Evolutionary conservation across 2,797 vertebrate genomes (phyloP), one percentile per base, ranked within the genome.

Genomic region (Eulemur coronatus): DNA sequence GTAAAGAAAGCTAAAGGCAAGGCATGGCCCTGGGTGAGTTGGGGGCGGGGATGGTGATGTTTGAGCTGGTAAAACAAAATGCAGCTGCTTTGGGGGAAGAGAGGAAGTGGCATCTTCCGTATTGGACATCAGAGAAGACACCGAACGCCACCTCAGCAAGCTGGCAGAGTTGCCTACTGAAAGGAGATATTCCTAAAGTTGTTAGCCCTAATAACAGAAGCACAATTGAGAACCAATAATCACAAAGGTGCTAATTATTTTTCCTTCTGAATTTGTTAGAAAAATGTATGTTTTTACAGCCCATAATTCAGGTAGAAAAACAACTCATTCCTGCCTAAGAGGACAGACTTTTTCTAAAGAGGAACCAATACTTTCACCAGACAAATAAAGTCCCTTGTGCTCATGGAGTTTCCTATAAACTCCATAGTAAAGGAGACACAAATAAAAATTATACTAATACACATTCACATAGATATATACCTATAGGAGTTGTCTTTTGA

Each of bases 201-300:
- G 20, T 57, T 61, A 55, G 30, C 70, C 17, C 20, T 48, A 13
- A 63, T 14, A n/a, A 35, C 0, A 72, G 48, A 94, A 73, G 26
- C 57, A 33, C 15, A 38, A 30, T 79, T 70, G 7, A 24, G 22
- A 11, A 52, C 35, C 4, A 46, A 57, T 18, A 84, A 59, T 81
- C n/a, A 76, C 22, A 55, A 75, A 82, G 57, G 89, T 46, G 13
- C 38, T 50, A 78, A 38, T 63, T 81, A 35, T 59, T 79, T 52
- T 82, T 94, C n/a, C 41, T 86, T 90, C 67, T 46, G 48, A 89
- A 75, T 3, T 35, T 73, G 7, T 89, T 67, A 43, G 14, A 85
- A 72, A 92, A 93, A 85, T 73, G 18, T 76, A 70, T 50, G 35
- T 50, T 55, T 50, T 48, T 82, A 63, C 30, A 41, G 41, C 41